Percentiles rank a stretch among this genome's conserved stretches.
phyloP scores from a whole-genome alignment of 2,888 invertebrate genomes.

The Phaedon cochleariae region DNA sequence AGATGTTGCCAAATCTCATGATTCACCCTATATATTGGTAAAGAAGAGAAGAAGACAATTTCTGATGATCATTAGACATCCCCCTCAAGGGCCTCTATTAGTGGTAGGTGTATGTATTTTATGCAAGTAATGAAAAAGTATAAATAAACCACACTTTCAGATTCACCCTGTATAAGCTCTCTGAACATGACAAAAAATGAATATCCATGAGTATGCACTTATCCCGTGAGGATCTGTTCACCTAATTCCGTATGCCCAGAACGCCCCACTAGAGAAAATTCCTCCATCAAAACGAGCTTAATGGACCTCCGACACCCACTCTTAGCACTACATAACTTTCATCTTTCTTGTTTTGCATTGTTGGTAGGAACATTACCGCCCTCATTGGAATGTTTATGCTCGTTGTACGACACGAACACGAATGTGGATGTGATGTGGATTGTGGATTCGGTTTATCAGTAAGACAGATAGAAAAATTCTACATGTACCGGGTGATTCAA shows the following conservation, averaged over 20 bases:
- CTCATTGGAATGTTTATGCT: not conserved
- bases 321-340: constrained; percentile 15
- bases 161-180: too few species aligned
- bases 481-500: not conserved
- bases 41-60: too few species aligned
- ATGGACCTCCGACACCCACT: constrained; percentile 6
- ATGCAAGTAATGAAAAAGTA: too few species aligned
- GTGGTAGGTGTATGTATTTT: too few species aligned
- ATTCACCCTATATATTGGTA: too few species aligned
- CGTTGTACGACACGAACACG: not conserved
- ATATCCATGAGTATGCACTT: too few species aligned
- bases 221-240: not conserved
- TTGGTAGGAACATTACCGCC: not conserved
- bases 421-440: too few species aligned
- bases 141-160: too few species aligned
- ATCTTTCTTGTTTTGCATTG: constrained; percentile 8
- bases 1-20: too few species aligned
- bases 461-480: not conserved
- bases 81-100: too few species aligned
- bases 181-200: too few species aligned
- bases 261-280: not conserved
- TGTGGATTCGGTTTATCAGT: not conserved
- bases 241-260: not conserved
- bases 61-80: too few species aligned
- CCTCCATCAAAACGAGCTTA: not conserved